Base-by-base conservation (phyloP, 2,797 vertebrate genomes). In the Labeo calbasu region DNA sequence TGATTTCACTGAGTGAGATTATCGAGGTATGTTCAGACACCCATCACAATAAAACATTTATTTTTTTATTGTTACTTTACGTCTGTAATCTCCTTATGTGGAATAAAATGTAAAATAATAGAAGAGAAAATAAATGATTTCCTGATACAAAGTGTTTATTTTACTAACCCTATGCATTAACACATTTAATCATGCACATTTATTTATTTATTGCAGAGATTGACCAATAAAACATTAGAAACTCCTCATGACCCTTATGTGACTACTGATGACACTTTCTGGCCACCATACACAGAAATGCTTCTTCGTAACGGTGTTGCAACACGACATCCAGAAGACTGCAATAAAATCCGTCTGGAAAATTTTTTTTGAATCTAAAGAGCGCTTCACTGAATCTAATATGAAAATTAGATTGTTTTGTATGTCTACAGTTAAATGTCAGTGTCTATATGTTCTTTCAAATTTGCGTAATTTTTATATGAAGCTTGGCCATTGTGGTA, bases 211-310 rank as follows among this genome's bases (percentile, higher is more conserved):
- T 66, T 69, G 53, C 93, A 99, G 98, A 86, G 91, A 50, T 94
- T 99, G 85, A 94, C 97, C 89, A 94, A 95, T 88, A 95, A 95
- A 89, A 86, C 90, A 40, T 43, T 97, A 75, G 88, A 40, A 36
- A 93, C 92, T 32, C 96, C 97, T 43, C 96, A 99, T n/a, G 96
- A 99, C 75, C 97, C 98, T 21, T 99, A 99, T 1, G 48, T 99
- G 86, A 89, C 79, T 0, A 89, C 96, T 46, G 90, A 84, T 68
- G 88, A 94, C 23, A 95, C 94, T 0, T 97, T 97, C 89, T 99
- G 98, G 98, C 95, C 96, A 0, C 97, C 97, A 0, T 99, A 99
- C 59, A 72, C 96, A 50, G 98, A 99, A 90, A 90, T 98, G 91
- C 94, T 99, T 46, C 95, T 99, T 69, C 96, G 98, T n/a, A 91